Evolutionary conservation across 2,797 vertebrate genomes (phyloP).

Genomic region (Chiloscyllium punctatum): DNA sequence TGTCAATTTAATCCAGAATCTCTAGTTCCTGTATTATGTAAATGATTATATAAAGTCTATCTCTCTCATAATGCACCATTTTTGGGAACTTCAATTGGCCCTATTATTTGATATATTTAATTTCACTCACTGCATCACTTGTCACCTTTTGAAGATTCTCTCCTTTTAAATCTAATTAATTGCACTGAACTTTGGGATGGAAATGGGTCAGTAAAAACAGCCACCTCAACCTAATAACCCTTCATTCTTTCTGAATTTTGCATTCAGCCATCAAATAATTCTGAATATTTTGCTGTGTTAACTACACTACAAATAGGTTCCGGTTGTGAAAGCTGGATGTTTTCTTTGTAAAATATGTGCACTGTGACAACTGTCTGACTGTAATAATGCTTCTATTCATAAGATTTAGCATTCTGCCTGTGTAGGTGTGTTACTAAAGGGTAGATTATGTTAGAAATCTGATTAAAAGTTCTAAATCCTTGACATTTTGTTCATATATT

Average conservation of each 20-base stretch:
- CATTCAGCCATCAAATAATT: not conserved
- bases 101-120: not conserved
- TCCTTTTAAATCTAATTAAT: not conserved
- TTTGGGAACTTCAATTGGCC: not conserved
- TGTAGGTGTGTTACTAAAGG: not conserved
- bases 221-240: too few relatives aligned
- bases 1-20: not conserved
- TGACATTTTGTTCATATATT: not conserved
- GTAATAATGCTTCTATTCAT: not conserved
- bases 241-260: not conserved
- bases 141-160: not conserved
- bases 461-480: not conserved
- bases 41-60: too few relatives aligned
- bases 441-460: not conserved
- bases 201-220: too few relatives aligned
- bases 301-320: not conserved
- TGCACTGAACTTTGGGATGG: not conserved
- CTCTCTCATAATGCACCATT: not conserved
- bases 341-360: not conserved
- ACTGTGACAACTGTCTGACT: not conserved
- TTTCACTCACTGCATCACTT: not conserved
- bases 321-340: not conserved
- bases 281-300: not conserved
- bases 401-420: not conserved
- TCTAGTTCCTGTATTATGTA: not conserved